Base-by-base conservation (phyloP, 2,888 invertebrate genomes). In the Marronus borbonicus region DNA sequence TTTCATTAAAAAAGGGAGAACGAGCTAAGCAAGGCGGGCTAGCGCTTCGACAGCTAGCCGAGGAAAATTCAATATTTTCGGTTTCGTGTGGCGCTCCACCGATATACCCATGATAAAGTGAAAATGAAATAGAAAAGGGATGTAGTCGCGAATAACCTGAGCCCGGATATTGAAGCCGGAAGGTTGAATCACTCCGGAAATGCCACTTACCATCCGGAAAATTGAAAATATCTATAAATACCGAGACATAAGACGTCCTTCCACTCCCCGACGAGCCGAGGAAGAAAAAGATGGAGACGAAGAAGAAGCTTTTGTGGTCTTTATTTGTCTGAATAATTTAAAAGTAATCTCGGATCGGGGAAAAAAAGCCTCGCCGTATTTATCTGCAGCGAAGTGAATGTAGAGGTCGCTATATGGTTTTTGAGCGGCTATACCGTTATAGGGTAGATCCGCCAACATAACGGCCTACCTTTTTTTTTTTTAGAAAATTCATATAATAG, bases 221-320 rank as follows among this genome's bases (percentile, higher is more conserved):
- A 84, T 84, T 84, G 83, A 83, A 84, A 85, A 85, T 85, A 85
- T 85, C 84, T 83, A 84, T 81, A 82, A 83, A 79, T 79, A 79
- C 68, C 39, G 68, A 77, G 76, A 76, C 76, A 76, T 65, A 76
- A 68, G 68, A 68, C 50, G 68, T 20, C n/a, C 68, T 68, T 50
- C 49, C 68, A n/a, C 68, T 24, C 50, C 12, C 14, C 17, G 20
- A n/a, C 8, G 0, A 62, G 3, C 14, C 14, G 20, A 58, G 17
- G 68, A 68, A 68, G 68, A 49, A 39, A 68, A 31, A 31, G 28
- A 28, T 14, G 12, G 62, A 62, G 24, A 28, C 68, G 49, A 28
- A 31, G 62, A 28, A 62, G 62, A 31, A 31, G 62, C 68, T 68
- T 68, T 68, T 24, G 17, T 50, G 50, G 68, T 24, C 49, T 68